Base-by-base conservation (phyloP, 2,113 vertebrate genomes). In the Pheucticus melanocephalus region DNA sequence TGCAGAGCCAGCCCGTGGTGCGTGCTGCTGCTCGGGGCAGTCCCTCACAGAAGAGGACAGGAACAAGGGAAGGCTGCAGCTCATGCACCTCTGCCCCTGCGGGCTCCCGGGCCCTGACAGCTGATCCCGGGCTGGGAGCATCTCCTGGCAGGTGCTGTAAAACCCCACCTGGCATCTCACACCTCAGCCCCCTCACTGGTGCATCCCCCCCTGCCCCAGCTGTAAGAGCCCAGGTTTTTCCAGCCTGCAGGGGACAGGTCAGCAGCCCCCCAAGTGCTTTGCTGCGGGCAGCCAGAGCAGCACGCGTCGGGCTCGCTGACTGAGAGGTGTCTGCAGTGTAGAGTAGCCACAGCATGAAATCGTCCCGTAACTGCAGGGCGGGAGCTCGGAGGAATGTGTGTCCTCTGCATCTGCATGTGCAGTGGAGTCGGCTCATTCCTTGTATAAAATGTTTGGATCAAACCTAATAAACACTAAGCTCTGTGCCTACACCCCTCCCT, bases 231-330 rank as follows among this genome's bases (percentile, higher is more conserved):
- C 6, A 5, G 33, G 48, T 33, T 33, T 51, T 71, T 44, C 50
- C 81, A 66, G 47, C 59, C 66, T 31, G 7, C 66, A 11, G 72
- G 45, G 59, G 53, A 39, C 48, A 39, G 12, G 22, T 48, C 44
- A 33, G 72, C 48, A 35, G 45, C 66, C 25, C 28, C 8, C 8
- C 15, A 28, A 45, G 64, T 15, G 4, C 28, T 83, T 68, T 33
- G 44, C 24, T 15, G 7, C 0, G 21, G 61, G 50, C 48, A 72
- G 37, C 2, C 71, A n/a, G 66, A 30, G 73, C 54, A 53, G 59
- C 48, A 8, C 12, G 7, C 6, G 39, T 40, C 39, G 35, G 39
- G 1, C 31, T 47, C 0, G 2, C 56, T 48, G 8, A 16, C 2
- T 19, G 39, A 44, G 72, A 35, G 10, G 19, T 8, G 22, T 25